A percentile compares a stretch with the other conserved stretches of the same genome.
These are phyloP conservation scores for Rhegmatorhina hoffmannsi DNA, from an alignment of 2,113 vertebrate species.

Conservation along the genomic window DNA sequence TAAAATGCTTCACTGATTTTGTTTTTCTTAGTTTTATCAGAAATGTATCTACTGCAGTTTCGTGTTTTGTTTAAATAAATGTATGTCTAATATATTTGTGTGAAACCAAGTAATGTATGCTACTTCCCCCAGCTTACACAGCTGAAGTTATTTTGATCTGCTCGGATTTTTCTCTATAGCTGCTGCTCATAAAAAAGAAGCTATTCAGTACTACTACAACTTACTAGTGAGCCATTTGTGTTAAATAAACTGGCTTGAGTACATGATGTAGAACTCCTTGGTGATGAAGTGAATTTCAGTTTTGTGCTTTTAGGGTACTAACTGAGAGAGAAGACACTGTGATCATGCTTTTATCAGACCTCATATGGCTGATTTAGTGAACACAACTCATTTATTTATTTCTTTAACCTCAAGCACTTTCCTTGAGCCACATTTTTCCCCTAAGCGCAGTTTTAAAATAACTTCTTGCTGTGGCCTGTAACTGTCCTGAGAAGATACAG, in stretches of 20 bases:
- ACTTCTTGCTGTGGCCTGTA: background rate
- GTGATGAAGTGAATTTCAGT: background rate
- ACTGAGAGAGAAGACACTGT: background rate
- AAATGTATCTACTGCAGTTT: background rate
- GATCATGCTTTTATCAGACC: background rate
- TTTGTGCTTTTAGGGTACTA: background rate
- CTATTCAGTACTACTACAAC: background rate
- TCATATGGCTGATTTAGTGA: background rate
- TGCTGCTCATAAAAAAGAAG: background rate
- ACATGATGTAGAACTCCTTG: background rate
- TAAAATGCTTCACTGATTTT: background rate
- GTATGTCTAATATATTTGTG: background rate
- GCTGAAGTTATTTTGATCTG: background rate
- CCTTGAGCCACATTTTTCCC: background rate
- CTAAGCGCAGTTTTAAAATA: background rate
- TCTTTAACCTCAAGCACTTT: background rate
- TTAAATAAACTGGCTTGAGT: background rate
- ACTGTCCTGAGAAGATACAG: background rate
- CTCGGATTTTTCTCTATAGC: background rate
- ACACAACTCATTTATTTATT: background rate
- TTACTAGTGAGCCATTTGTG: background rate
- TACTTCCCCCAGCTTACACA: background rate
- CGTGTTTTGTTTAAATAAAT: background rate
- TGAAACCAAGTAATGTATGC: background rate
- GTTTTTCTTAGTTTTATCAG: background rate